Conservation (phyloP, 2,797 vertebrate species). For the Tangara arthus region DNA sequence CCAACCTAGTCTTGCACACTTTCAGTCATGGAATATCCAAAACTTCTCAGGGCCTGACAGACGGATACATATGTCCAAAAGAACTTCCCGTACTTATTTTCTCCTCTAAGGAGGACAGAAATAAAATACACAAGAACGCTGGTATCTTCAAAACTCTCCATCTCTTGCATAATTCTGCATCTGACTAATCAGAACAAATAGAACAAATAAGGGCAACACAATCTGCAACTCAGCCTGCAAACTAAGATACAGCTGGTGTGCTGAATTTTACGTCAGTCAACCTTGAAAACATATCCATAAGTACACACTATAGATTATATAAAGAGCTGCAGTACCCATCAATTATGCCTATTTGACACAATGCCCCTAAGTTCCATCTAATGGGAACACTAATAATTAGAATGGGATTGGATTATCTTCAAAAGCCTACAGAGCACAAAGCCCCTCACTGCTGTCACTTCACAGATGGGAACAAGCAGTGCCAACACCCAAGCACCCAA, state of each 20-base stretch:
- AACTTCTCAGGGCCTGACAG: neutral
- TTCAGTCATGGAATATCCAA: neutral
- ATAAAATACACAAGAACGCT: neutral
- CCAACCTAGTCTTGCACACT: neutral
- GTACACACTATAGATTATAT: neutral
- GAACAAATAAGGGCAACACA: neutral
- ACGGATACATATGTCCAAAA: neutral
- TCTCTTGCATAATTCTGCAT: neutral
- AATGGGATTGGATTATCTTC: neutral
- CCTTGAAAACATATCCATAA: neutral
- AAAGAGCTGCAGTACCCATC: neutral
- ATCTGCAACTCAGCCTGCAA: neutral
- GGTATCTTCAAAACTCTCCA: neutral
- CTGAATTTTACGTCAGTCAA: neutral
- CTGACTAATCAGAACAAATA: neutral
- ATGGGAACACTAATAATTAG: neutral
- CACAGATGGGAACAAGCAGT: neutral
- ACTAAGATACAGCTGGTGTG: neutral
- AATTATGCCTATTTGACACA: neutral
- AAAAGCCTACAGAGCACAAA: neutral
- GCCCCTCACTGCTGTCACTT: neutral
- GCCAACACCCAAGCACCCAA: fast-evolving
- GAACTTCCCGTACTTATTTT: neutral
- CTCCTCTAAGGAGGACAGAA: neutral
- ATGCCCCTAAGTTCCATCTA: neutral